Base-by-base conservation (phyloP, 2,888 invertebrate genomes). In the Cheilosia scutellata region DNA sequence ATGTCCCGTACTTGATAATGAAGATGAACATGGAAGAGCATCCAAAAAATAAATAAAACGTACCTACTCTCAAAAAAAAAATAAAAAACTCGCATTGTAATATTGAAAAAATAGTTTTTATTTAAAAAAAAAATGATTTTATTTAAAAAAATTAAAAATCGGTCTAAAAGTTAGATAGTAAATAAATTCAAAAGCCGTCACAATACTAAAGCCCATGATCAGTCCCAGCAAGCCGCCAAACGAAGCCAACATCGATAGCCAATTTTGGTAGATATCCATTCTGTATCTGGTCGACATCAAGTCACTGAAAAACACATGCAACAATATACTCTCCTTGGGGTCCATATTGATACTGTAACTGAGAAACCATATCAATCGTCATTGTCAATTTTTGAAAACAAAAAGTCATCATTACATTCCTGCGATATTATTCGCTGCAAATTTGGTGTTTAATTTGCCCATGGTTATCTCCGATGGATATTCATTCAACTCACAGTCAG, bases 241-340 rank as follows among this genome's bases (percentile, higher is more conserved):
- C 1, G 95, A 94, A 88, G 95, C 96, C 78, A 96, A 93, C 88
- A 95, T 92, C 87, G 95, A 95, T 87, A 95, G 94, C 96, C 96
- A 96, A 89, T 94, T 95, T 88, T 95, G 94, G 90, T 94, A 94
- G 71, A 95, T 94, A 89, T 95, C 95, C 63, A 94, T 94, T 62
- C 95, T 93, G 89, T 94, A 95, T 88, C 94, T 93, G 5, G 94
- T 95, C 4, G 95, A 95, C 86, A 95, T 94, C 87, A 96, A 90
- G 90, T 96, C 96, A 89, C 94, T 95, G 89, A 95, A 96, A 91
- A 94, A 96, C n/a, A 96, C 94, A 89, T 95, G 95, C 51, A 96
- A 88, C 57, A 95, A 89, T 40, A 95, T 95, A 60, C 94, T 93
- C 88, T 95, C 95, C 5, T 91, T 90, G 16, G 94, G 88, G 60